phyloP scores from a whole-genome alignment of 2,888 invertebrate species.

The Phania funesta region DNA sequence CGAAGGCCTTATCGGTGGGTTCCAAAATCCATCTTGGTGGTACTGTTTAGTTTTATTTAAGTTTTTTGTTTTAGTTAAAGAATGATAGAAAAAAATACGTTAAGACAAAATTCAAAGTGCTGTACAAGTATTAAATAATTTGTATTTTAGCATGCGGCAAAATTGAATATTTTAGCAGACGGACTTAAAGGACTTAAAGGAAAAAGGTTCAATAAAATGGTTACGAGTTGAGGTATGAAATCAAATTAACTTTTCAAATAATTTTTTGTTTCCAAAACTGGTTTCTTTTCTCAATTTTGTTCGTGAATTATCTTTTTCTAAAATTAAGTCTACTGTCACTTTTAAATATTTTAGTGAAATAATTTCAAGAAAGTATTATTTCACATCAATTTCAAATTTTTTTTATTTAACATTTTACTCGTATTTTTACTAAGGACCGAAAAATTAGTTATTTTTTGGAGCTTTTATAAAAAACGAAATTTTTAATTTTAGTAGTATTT shows the following conservation, averaged over 20 bases:
- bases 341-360: too few species aligned
- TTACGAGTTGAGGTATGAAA: background rate
- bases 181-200: conserved; percentile 62
- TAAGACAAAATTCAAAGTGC: conserved; percentile 65
- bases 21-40: conserved; percentile 98
- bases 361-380: too few species aligned
- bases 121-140: conserved; percentile 12
- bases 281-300: too few species aligned
- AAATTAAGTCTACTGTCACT: too few species aligned
- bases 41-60: conserved; percentile 82
- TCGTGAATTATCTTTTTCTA: too few species aligned
- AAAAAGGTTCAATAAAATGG: conserved; percentile 38
- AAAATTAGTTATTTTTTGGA: too few species aligned
- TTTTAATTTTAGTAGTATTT: too few species aligned
- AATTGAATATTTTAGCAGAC: conserved; percentile 70
- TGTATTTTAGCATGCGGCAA: conserved; percentile 73
- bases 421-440: too few species aligned
- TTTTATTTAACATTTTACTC: too few species aligned
- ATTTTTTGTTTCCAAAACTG: too few species aligned
- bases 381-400: too few species aligned
- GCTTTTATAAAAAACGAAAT: too few species aligned
- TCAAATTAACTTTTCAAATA: background rate
- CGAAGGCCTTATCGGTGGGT: conserved; percentile 96
- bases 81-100: conserved; percentile 69
- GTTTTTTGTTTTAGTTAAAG: conserved; percentile 7